phyloP scores from a whole-genome alignment of 2,888 invertebrate genomes.

The Caenorhabditis zanzibari region DNA sequence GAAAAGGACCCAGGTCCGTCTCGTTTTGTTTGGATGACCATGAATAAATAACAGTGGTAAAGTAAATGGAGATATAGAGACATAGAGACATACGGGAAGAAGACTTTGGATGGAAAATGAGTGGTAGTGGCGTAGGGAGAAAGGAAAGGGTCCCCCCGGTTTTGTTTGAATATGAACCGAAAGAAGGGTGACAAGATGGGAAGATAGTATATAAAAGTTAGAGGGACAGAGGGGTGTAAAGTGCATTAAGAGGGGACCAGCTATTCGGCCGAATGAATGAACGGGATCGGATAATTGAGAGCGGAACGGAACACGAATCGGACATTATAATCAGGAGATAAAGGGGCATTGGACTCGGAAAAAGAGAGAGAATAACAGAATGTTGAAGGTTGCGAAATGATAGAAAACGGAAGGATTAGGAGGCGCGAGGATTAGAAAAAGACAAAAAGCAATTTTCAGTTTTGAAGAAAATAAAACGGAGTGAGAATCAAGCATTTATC shows the following conservation, averaged over 20 bases:
- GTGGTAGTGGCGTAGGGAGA: constrained; percentile 13
- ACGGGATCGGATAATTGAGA: constrained; percentile 49
- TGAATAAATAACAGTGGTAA: constrained; percentile 65
- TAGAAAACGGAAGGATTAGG: constrained; percentile 33
- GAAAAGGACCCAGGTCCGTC: constrained; percentile 36
- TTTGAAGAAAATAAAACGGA: constrained; percentile 22
- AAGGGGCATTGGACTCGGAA: constrained; percentile 30
- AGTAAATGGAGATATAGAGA: constrained; percentile 48
- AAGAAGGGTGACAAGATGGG: constrained; percentile 57
- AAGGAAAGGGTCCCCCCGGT: constrained; percentile 29
- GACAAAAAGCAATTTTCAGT: constrained; percentile 40
- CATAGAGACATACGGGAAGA: constrained; percentile 31
- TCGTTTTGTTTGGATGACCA: constrained; percentile 64
- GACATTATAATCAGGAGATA: constrained; percentile 49
- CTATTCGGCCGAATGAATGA: constrained; percentile 49
- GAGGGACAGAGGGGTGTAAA: constrained; percentile 52
- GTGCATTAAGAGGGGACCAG: constrained; percentile 50
- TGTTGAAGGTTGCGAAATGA: constrained; percentile 42
- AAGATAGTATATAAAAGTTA: constrained; percentile 32
- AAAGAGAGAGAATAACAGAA: constrained; percentile 19
- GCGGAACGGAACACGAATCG: constrained; percentile 29
- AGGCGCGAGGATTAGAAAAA: constrained; percentile 37
- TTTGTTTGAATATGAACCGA: constrained; percentile 65
- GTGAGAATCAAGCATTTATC: constrained; percentile 36
- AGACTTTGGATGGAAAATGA: constrained; percentile 38